Conservation (phyloP, 2,888 invertebrate genomes). For the Athripsodes cinereus region DNA sequence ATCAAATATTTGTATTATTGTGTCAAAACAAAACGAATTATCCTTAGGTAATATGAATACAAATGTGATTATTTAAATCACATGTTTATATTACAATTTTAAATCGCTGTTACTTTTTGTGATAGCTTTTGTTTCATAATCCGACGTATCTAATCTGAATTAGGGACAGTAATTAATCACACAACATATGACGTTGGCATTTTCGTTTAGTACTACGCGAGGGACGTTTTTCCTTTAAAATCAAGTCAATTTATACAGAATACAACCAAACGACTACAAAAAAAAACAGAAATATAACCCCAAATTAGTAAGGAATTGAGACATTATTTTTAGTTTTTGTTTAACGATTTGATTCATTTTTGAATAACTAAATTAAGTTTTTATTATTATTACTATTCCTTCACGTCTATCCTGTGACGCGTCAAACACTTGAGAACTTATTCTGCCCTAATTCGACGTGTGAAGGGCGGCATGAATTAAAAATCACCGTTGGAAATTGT, state of each 20-base stretch:
- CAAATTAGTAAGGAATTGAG: too few relatives aligned
- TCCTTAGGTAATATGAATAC: too few relatives aligned
- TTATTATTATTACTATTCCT: background rate
- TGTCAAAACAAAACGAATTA: too few relatives aligned
- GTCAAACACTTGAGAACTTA: background rate
- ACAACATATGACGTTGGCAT: background rate
- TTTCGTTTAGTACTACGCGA: background rate
- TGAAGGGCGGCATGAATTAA: background rate
- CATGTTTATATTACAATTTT: too few relatives aligned
- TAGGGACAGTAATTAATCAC: background rate
- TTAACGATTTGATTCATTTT: too few relatives aligned
- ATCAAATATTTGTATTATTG: too few relatives aligned
- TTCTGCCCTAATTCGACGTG: background rate
- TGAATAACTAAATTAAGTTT: too few relatives aligned
- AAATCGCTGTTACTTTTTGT: background rate
- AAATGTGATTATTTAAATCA: too few relatives aligned
- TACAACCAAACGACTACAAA: too few relatives aligned
- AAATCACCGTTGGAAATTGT: background rate
- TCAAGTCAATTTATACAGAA: too few relatives aligned
- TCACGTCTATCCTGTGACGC: background rate
- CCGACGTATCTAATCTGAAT: background rate
- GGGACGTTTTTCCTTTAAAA: background rate
- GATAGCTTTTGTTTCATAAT: background rate
- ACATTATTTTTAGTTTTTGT: too few relatives aligned
- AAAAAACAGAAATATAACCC: too few relatives aligned